Base-by-base conservation (phyloP, 2,888 invertebrate genomes). In the Macropis europaea region DNA sequence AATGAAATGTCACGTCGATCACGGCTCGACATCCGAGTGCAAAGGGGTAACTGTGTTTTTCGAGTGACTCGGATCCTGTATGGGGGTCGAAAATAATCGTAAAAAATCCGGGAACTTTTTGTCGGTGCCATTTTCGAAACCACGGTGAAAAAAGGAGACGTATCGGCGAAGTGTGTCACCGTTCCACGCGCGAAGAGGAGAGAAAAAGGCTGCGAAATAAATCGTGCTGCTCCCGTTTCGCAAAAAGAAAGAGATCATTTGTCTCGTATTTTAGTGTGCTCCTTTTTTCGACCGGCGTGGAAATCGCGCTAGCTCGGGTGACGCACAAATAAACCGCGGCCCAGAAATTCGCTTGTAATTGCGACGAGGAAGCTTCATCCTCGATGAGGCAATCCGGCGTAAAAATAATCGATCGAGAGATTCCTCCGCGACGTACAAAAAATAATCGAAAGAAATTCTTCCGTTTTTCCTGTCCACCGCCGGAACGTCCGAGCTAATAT, bases 201-300 rank as follows among this genome's bases (percentile, higher is more conserved):
- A n/a, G 26, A 54, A 42, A 13, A 42, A 42, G 28, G 22, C 9
- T 30, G 30, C 30, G 30, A 42, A 54, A 54, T 42, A 54, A 54
- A 54, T 54, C 19, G 28, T 11, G 11, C 1, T 19, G 40, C 26
- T 38, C 38, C 26, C 17, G 5, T 30, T 9, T 38, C 53, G 13
- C 19, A 26, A 9, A 2, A 24, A 54, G 28, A 42, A 24, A 26
- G 57, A 28, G 22, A 38, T 59, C 19, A 30, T 48, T 48, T 15
- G 52, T 26, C 61, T 13, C n/a, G 19, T 43, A 52, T 61, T 43
- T 61, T 28, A 53, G 17, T 28, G 19, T 28, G 34, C 15, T n/a
- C n/a, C n/a, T 56, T 32, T 43, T 34, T 34, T 34, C 45, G 34
- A 40, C 26, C 40, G 3, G 17, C 53, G 38, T 26, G 38, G 26